Base-by-base conservation (phyloP, 1,140 invertebrate genomes). In the Chrysomallon squamiferum region DNA sequence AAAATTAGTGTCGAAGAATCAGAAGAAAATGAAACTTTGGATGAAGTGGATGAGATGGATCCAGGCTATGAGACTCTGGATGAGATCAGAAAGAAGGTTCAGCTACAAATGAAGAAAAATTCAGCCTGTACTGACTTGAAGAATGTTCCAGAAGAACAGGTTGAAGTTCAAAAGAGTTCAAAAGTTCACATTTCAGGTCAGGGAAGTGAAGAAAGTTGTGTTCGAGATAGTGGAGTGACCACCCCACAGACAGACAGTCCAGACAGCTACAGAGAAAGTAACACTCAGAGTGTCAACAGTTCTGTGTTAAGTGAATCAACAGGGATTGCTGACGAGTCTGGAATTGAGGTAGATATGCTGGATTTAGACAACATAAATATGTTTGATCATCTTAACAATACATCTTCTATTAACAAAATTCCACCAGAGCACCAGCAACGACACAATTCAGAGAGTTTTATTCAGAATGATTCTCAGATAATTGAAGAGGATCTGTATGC, bases 21-120 rank as follows among this genome's bases (percentile, higher is more conserved):
- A 2, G 18, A 47, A 30, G 50, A 56, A 18, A 41, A 60, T 45
- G 59, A 66, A 3, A 20, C 59, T 25, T 56, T 67, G 58, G 68
- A 72, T 35, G 69, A 74, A 5, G 30, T 65, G 60, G 65, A 58
- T 38, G 70, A 72, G 13, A 54, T 60, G 30, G 71, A 76, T 52
- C 74, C 74, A 30, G 74, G 69, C n/a, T 76, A 76, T 65, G 74
- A 73, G 63, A 76, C 71, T 38, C 69, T 76, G 22, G 74, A 76
- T 56, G 69, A 73, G 60, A 60, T 76, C 43, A 63, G 71, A 29
- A 38, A 65, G 25, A 76, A 76, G 64, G 66, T 76, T n/a, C 59
- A 59, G 33, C n/a, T n/a, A n/a, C n/a, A 64, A 58, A 29, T 35
- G 15, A 43, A 41, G 38, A 9, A 7, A 15, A 38, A 15, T 7